Conservation (phyloP, 2,888 invertebrate genomes). For the Heliothis peltigera region DNA sequence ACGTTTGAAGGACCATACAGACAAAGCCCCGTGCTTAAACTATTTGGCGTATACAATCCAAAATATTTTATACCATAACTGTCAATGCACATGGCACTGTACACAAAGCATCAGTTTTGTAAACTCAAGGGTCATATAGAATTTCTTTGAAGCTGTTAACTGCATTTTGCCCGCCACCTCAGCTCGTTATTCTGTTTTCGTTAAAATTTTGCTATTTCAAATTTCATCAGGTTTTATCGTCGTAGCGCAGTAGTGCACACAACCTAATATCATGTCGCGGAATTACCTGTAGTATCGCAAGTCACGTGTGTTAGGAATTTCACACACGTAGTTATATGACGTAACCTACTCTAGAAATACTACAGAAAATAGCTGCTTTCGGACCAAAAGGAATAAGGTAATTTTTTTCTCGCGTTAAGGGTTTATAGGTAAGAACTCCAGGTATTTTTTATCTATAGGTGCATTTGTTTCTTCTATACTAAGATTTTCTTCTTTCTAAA, state of each 20-base stretch:
- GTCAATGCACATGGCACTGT: no score
- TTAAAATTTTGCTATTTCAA: not conserved
- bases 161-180: not conserved
- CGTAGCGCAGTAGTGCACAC: not conserved
- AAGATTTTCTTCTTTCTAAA: no score
- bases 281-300: conserved; percentile 36
- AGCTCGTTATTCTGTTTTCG: not conserved
- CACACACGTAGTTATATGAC: conserved; percentile 30
- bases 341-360: conserved; percentile 42
- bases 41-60: no score
- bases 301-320: conserved; percentile 41
- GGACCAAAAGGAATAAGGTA: not conserved
- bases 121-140: no score
- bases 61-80: no score
- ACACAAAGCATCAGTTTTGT: no score
- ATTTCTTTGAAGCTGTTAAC: not conserved
- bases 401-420: conserved; percentile 3
- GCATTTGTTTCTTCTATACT: no score
- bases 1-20: no score
- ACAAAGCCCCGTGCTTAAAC: no score
- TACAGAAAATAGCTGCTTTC: conserved; percentile 28
- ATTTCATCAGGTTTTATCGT: conserved; percentile 21
- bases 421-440: no score
- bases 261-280: conserved; percentile 17
- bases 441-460: no score